Base-by-base conservation (phyloP, 1,140 invertebrate genomes). In the Drosophila rhopaloa region DNA sequence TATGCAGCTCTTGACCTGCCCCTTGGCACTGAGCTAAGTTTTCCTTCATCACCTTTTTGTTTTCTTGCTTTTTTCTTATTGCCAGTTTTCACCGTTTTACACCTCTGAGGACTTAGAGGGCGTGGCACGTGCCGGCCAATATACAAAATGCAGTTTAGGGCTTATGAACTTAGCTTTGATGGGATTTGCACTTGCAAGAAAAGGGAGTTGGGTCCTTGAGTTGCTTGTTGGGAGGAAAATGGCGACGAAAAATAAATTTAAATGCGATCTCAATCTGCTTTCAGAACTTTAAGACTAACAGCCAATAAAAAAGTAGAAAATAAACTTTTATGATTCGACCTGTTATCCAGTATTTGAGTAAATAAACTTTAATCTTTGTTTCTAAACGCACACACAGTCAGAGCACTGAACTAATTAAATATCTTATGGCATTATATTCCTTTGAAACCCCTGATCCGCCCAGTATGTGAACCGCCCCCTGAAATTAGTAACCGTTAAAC, bases 131-230 rank as follows among this genome's bases (percentile, higher is more conserved):
- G 41, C 29, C 47, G 82, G 61, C 74, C 81, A 86, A 85, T 85
- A 78, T 75, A 84, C 70, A 81, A 86, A 77, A 48, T 81, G 70
- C 77, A 86, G 74, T 85, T 78, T 81, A 78, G 77, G 67, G 78
- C 81, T 83, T 79, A 83, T 72, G 59, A 75, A 83, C 81, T 79
- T 79, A 68, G 78, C 70, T 78, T 85, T 86, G 74, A 85, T 81
- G 77, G 72, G 61, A 81, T 62, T 85, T 81, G 79, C 76, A 78
- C 76, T 78, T 76, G 27, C 67, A 57, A 38, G 24, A 59, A 40
- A 37, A 19, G 79, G 44, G 61, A 40, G 29, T 46, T 43, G 44
- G 40, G 13, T 47, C 2, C n/a, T 27, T 14, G 9, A 44, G 37
- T 11, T 16, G 29, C 32, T 40, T 2, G n/a, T 5, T 10, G 32